Percentiles rank a stretch among this genome's conserved stretches.
These are phyloP conservation scores for Aegypius monachus DNA, from an alignment of 2,113 vertebrate genomes.

Conservation along the genomic window DNA sequence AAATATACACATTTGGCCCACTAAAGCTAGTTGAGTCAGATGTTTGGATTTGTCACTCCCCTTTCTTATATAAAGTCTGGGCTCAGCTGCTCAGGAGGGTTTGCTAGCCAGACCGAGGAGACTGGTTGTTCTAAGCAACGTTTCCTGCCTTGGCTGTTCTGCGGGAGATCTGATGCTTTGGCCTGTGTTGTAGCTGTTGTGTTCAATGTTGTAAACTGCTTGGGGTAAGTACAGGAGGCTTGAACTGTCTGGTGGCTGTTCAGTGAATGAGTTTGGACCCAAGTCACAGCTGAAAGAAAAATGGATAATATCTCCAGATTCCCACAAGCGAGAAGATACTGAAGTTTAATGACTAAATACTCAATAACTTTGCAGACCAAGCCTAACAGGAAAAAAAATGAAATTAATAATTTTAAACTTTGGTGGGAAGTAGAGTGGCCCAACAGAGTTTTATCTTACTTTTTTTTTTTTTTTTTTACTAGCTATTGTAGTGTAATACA, in stretches of 20 bases:
- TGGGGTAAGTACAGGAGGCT: neutral
- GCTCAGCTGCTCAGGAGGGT: neutral
- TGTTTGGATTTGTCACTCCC: constrained; percentile 26
- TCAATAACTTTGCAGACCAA: neutral
- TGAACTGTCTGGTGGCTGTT: neutral
- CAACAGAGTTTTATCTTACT: neutral
- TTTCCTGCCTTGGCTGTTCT: neutral
- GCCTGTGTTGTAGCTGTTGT: neutral
- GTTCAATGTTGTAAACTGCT: neutral
- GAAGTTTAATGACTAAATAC: neutral
- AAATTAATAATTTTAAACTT: neutral
- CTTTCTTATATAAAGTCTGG: constrained; percentile 9
- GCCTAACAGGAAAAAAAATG: neutral
- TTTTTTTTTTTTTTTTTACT: neutral
- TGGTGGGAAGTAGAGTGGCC: neutral
- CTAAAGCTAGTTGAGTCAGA: neutral
- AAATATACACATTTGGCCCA: neutral
- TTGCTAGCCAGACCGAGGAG: neutral
- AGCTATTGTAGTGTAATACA: neutral
- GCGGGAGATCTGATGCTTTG: neutral
- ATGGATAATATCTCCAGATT: neutral
- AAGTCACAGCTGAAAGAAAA: constrained; percentile 48
- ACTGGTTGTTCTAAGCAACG: neutral
- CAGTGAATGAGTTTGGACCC: neutral
- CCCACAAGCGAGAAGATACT: neutral